Evolutionary conservation across 2,113 vertebrate species (phyloP).

Genomic region (Xyliphius kryptos): DNA sequence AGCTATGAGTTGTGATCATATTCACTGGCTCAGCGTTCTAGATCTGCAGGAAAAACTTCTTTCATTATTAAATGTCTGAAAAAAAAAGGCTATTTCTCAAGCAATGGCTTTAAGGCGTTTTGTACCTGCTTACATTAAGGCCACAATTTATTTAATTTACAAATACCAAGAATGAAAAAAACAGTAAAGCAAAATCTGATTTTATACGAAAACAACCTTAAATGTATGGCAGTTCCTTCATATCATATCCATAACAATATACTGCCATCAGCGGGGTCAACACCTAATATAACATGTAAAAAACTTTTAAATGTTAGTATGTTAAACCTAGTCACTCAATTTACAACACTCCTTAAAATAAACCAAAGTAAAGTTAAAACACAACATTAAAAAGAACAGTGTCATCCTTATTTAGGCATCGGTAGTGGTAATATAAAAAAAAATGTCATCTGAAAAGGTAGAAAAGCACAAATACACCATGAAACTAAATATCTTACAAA

Average conservation of each 20-base stretch:
- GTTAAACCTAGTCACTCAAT: conserved; percentile 16
- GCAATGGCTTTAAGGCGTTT: not conserved
- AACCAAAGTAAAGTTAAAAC: conserved; percentile 45
- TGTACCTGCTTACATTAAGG: conserved; percentile 30
- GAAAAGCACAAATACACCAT: conserved; percentile 30
- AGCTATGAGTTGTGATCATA: conserved; percentile 33
- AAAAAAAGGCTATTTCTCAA: conserved; percentile 20
- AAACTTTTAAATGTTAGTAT: not conserved
- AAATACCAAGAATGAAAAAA: not conserved
- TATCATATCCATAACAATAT: not conserved
- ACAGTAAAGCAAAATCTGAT: conserved; percentile 7
- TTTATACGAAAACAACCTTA: not conserved
- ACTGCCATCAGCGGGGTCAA: not conserved
- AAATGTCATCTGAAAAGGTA: conserved; percentile 42
- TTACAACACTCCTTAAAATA: conserved; percentile 26
- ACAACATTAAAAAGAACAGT: conserved; percentile 53
- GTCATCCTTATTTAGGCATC: conserved; percentile 17
- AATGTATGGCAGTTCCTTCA: conserved; percentile 12
- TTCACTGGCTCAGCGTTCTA: conserved; percentile 73
- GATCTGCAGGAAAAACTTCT: conserved; percentile 68
- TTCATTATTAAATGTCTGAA: not conserved
- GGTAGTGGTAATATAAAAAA: conserved; percentile 50
- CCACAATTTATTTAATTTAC: conserved; percentile 1
- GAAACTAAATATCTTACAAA: conserved; percentile 25
- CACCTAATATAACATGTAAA: not conserved